Conservation (phyloP, 2,113 vertebrate genomes). For the Perccottus glenii region DNA sequence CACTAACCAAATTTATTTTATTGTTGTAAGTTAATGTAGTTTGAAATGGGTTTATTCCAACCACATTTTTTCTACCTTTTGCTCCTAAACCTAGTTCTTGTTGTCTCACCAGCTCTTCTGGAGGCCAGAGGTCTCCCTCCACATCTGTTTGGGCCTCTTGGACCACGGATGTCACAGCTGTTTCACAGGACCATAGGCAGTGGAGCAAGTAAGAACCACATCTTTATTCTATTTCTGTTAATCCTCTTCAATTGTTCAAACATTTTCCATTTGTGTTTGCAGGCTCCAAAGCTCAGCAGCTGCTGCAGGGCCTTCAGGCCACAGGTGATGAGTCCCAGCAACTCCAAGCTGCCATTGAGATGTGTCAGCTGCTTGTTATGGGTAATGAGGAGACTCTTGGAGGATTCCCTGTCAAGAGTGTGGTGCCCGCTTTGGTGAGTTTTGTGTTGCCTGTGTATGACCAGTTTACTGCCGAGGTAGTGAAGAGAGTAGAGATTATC, state of each 20-base stretch:
- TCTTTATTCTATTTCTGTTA: not conserved
- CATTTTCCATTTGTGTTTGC: not conserved
- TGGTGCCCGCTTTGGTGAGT: constrained; percentile 96
- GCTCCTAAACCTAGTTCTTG: not conserved
- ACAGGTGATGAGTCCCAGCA: constrained; percentile 97
- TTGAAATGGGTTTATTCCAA: no score
- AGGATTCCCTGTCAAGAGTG: constrained; percentile 98
- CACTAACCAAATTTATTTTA: not conserved
- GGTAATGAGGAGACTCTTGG: constrained; percentile 98
- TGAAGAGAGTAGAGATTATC: not conserved
- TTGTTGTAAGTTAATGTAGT: not conserved
- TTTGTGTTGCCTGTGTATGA: not conserved
- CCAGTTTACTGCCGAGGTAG: not conserved
- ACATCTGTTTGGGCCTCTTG: constrained; percentile 97
- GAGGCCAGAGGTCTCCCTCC: constrained; percentile 98
- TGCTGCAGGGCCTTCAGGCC: constrained; percentile 96
- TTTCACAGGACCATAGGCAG: constrained; percentile 99
- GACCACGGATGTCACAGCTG: constrained; percentile 98
- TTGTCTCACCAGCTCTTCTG: constrained; percentile 84
- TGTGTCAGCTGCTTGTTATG: constrained; percentile 99
- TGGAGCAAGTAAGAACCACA: constrained; percentile 90
- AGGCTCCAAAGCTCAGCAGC: constrained; percentile 99
- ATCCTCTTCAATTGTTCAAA: not conserved
- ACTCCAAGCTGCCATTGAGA: constrained; percentile 97
- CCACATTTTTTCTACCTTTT: not conserved